Percentiles rank a stretch among this genome's conserved stretches.
Evolutionary conservation across 2,888 invertebrate species (phyloP).

Genomic region (Julus scandinavius): DNA sequence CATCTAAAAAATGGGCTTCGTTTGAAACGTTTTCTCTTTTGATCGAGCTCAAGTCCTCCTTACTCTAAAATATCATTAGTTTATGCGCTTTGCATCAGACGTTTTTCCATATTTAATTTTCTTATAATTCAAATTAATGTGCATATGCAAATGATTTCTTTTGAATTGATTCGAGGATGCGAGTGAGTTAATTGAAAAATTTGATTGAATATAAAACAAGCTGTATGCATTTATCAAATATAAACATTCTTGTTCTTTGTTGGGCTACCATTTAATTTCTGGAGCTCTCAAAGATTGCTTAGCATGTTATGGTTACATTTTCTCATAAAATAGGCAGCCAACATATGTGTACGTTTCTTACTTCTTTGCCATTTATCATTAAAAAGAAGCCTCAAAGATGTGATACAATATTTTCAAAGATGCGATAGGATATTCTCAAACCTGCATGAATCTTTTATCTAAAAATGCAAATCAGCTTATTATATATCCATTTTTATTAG

Average conservation of each 20-base stretch:
- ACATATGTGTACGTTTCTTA: too few species aligned
- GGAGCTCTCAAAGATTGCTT: background rate
- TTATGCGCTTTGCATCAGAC: background rate
- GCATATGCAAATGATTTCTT: background rate
- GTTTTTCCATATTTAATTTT: background rate
- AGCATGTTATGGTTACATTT: too few species aligned
- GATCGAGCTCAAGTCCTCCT: background rate
- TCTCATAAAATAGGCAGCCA: too few species aligned
- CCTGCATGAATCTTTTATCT: too few species aligned
- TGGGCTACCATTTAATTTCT: too few species aligned
- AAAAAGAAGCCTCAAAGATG: too few species aligned
- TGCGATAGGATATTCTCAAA: too few species aligned
- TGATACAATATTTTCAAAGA: too few species aligned
- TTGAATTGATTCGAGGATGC: background rate
- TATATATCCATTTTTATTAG: slow-evolving; percentile 68
- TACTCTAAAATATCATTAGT: background rate
- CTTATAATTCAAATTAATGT: slow-evolving; percentile 9
- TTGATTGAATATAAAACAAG: background rate
- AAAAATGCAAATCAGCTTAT: background rate
- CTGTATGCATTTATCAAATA: background rate
- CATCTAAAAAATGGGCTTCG: background rate
- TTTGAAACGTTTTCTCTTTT: background rate
- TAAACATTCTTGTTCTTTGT: background rate
- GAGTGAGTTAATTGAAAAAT: background rate
- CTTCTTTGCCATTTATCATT: too few species aligned